These are phyloP conservation scores for Manduca sexta DNA, from an alignment of 1,140 invertebrate genomes.

Conservation along the genomic window DNA sequence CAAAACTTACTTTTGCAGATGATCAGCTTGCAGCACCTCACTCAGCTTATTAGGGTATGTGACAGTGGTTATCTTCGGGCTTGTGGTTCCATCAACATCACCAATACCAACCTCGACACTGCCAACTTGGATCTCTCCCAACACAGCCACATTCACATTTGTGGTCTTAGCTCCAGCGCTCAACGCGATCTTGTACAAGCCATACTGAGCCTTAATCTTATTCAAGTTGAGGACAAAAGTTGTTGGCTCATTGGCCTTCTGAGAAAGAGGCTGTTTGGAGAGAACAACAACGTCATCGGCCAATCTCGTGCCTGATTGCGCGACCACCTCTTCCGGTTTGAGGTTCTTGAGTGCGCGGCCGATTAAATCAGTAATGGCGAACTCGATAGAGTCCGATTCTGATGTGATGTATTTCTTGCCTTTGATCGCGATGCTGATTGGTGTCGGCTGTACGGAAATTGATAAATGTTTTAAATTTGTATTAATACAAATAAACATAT, in stretches of 20 bases:
- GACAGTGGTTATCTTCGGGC: slow-evolving; percentile 85
- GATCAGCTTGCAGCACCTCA: slow-evolving; percentile 85
- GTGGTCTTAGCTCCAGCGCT: slow-evolving; percentile 81
- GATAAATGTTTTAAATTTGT: too few species aligned
- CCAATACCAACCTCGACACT: slow-evolving; percentile 91
- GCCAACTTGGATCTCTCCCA: slow-evolving; percentile 83
- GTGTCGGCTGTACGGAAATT: slow-evolving; percentile 72
- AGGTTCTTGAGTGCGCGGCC: slow-evolving; percentile 79
- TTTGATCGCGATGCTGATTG: slow-evolving; percentile 85
- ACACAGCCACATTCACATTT: slow-evolving; percentile 81
- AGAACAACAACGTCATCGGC: slow-evolving; percentile 85
- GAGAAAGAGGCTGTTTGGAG: slow-evolving; percentile 74
- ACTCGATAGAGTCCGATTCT: slow-evolving; percentile 80
- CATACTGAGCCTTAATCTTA: slow-evolving; percentile 84
- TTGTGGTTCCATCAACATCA: slow-evolving; percentile 90
- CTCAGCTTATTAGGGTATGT: slow-evolving; percentile 81
- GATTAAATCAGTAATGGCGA: slow-evolving; percentile 90
- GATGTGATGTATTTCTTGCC: slow-evolving; percentile 82
- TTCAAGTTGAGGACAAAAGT: slow-evolving; percentile 87
- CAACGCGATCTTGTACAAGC: slow-evolving; percentile 87
- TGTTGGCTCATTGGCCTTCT: slow-evolving; percentile 74
- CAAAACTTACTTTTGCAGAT: slow-evolving; percentile 83
- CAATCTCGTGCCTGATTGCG: slow-evolving; percentile 82
- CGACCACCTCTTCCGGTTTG: slow-evolving; percentile 78
- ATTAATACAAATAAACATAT: too few species aligned